Conservation (phyloP, 2,888 invertebrate genomes). For the Volucella inflata region DNA sequence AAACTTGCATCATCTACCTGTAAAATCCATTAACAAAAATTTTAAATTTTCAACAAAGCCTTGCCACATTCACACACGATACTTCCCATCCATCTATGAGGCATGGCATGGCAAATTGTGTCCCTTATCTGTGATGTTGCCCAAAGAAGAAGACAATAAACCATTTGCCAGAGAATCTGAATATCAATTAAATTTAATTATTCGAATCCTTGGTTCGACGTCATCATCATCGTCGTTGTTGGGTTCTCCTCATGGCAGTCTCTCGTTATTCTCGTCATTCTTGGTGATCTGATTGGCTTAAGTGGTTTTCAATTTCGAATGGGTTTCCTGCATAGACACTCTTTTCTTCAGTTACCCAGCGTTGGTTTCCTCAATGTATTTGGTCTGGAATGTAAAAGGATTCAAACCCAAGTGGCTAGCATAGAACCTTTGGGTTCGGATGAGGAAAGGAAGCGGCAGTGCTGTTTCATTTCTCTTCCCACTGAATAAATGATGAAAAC, state of each 20-base stretch:
- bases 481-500: slow-evolving; percentile 74
- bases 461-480: slow-evolving; percentile 59
- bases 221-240: slow-evolving; percentile 8
- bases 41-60: slow-evolving; percentile 62
- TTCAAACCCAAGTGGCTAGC: slow-evolving; percentile 41
- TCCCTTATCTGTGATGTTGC: not conserved
- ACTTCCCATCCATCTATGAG: not conserved
- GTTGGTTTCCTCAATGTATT: slow-evolving; percentile 2
- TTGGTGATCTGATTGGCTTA: slow-evolving; percentile 71
- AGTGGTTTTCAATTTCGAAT: slow-evolving; percentile 74
- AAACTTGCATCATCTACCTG: slow-evolving; percentile 35
- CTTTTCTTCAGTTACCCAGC: not conserved
- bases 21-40: slow-evolving; percentile 66
- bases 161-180: slow-evolving; percentile 68
- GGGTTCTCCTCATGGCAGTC: too few species aligned
- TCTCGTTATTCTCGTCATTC: slow-evolving; percentile 9
- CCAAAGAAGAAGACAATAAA: slow-evolving; percentile 58
- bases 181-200: slow-evolving; percentile 76
- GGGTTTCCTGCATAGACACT: slow-evolving; percentile 43
- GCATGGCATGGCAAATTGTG: not conserved
- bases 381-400: slow-evolving; percentile 55
- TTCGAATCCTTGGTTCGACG: slow-evolving; percentile 47
- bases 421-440: slow-evolving; percentile 44
- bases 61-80: slow-evolving; percentile 24
- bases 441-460: slow-evolving; percentile 2